Conservation (phyloP, 2,113 vertebrate species). For the Pycnonotus jocosus region DNA sequence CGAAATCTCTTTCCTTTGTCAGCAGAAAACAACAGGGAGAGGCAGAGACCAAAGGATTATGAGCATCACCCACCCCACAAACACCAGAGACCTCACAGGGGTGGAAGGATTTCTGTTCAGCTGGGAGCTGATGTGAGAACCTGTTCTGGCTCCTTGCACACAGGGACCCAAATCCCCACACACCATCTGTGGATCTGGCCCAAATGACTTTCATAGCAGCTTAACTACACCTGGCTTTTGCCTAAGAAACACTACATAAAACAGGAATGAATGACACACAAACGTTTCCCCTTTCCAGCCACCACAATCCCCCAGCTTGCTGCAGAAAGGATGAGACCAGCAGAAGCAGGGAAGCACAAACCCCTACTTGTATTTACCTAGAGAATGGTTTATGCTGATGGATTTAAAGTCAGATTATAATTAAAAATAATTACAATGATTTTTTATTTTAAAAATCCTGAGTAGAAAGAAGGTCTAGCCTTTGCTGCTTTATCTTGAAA, state of each 20-base stretch:
- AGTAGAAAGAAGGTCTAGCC: neutral
- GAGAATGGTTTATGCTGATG: neutral
- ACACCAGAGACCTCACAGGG: neutral
- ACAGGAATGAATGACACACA: neutral
- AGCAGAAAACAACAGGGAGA: neutral
- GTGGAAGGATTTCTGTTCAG: neutral
- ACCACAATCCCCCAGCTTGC: neutral
- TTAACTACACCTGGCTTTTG: neutral
- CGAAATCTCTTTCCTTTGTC: neutral
- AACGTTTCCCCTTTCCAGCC: accelerated
- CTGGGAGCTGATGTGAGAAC: neutral
- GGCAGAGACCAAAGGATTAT: neutral
- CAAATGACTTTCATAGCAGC: neutral
- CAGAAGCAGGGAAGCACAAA: neutral
- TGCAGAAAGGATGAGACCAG: neutral
- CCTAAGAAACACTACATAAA: neutral
- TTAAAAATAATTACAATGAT: neutral
- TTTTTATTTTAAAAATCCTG: neutral
- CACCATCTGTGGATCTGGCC: accelerated
- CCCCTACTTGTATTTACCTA: neutral
- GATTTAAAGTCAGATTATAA: neutral
- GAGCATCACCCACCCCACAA: neutral
- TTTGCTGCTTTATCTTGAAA: neutral
- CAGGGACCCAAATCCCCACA: neutral
- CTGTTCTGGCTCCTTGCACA: accelerated